Evolutionary conservation across 1,140 invertebrate species (phyloP), one percentile per base, ranked within the genome.

Genomic region (Brachionus asplanchnoidis): DNA sequence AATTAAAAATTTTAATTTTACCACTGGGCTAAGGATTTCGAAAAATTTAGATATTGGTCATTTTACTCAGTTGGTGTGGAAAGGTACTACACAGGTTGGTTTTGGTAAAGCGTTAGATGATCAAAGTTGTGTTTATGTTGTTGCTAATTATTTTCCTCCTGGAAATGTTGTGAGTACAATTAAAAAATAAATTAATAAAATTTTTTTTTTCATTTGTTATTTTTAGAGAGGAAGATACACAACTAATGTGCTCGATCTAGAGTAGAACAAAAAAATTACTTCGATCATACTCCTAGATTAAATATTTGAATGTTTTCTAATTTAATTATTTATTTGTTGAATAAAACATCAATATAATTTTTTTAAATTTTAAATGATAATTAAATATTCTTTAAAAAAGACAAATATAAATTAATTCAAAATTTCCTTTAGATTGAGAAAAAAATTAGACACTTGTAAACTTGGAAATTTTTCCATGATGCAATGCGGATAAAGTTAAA

Each of bases 71-170:
- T 86, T 89, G 1, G 86, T 95, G 1, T 95, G 94, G 94, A 94
- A 93, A 87, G 91, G 88, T 7, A 93, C 92, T 0, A 92, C 89
- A 85, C 92, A 94, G 87, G 89, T 95, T 85, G 94, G 94, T 0
- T 92, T 95, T 8, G 94, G 93, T 2, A 91, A 92, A 86, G 93
- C 94, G 1, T 77, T 85, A 20, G 85, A 87, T 7, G 86, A 90
- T 85, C 92, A 89, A 88, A 94, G 94, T 0, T 93, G 93, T 86
- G 17, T 86, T 60, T 91, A 94, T 28, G 93, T 94, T 53, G 92
- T 95, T 0, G 94, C 93, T 28, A 94, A 95, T 89, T 95, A 95
- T 88, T 92, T 92, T 87, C 94, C 94, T 0, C 92, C 93, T 12
- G 93, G 94, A 50, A 73, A 73, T 42, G 17, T 42, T 73, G 68